Evolutionary conservation across 64 coral and sea anemone genomes (phyloP).

Genomic region (Dendrophyllia cribrosa): DNA sequence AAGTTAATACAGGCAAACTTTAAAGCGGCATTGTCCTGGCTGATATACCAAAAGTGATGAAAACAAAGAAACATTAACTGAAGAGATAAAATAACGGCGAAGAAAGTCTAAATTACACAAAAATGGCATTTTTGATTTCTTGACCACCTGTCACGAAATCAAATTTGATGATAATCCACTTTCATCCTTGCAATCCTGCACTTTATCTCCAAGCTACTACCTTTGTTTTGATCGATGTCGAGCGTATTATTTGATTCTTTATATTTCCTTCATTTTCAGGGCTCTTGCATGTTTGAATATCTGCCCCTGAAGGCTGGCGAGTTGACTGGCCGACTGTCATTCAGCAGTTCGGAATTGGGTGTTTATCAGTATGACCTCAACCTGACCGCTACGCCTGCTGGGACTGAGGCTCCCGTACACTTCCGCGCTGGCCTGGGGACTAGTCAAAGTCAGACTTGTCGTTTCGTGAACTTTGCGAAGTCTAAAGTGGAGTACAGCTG

Average conservation of each 20-base stretch:
- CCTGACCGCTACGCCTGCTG: slow-evolving; percentile 87
- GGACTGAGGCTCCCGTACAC: slow-evolving; percentile 87
- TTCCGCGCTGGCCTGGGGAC: slow-evolving; percentile 86
- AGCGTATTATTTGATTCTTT: not conserved
- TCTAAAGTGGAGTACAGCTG: slow-evolving; percentile 96
- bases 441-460: slow-evolving; percentile 90
- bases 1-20: too few species aligned
- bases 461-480: slow-evolving; percentile 94
- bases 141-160: too few species aligned
- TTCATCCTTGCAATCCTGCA: too few species aligned
- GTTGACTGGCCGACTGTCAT: slow-evolving; percentile 74
- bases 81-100: too few species aligned
- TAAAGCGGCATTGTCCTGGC: too few species aligned
- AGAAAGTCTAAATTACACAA: too few species aligned
- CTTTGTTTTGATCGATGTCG: not conserved
- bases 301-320: slow-evolving; percentile 92
- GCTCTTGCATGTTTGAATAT: slow-evolving; percentile 95
- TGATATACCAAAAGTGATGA: too few species aligned
- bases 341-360: slow-evolving; percentile 89
- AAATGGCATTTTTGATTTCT: too few species aligned
- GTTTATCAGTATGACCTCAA: slow-evolving; percentile 91
- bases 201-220: too few species aligned
- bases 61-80: too few species aligned
- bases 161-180: too few species aligned
- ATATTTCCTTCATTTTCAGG: slow-evolving; percentile 41